Conservation (phyloP, 1,140 invertebrate species). For the Potamilus streckersoni region DNA sequence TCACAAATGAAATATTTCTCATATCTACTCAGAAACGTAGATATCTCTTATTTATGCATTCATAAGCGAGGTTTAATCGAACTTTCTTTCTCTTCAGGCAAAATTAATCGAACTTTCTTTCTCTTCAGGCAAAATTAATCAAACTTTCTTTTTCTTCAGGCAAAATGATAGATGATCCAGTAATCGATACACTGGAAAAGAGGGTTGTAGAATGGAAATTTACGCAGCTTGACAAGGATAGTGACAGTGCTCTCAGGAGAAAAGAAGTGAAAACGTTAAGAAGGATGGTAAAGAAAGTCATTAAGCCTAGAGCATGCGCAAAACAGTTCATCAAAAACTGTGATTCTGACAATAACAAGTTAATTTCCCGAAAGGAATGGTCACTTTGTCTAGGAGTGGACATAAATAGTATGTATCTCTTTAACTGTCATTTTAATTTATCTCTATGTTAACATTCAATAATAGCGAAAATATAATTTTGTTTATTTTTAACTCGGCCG, state of each 20-base stretch:
- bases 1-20: too few species aligned
- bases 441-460: too few species aligned
- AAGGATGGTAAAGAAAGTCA: conserved; percentile 84
- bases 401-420: conserved; percentile 50
- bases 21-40: too few species aligned
- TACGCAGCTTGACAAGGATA: conserved; percentile 80
- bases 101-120: too few species aligned
- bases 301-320: conserved; percentile 88
- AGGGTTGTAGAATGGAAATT: conserved; percentile 87
- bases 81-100: too few species aligned
- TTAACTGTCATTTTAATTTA: too few species aligned
- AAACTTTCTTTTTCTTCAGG: too few species aligned
- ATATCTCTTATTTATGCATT: too few species aligned
- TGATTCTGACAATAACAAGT: conserved; percentile 84
- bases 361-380: conserved; percentile 83
- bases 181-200: conserved; percentile 32
- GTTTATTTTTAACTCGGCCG: too few species aligned
- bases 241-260: conserved; percentile 79
- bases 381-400: conserved; percentile 82
- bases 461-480: too few species aligned
- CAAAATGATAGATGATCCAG: conserved; percentile 4
- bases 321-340: conserved; percentile 88
- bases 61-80: too few species aligned
- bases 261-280: conserved; percentile 84
- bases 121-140: too few species aligned